Conservation (phyloP, 2,888 invertebrate genomes). For the Frankliniella fusca region DNA sequence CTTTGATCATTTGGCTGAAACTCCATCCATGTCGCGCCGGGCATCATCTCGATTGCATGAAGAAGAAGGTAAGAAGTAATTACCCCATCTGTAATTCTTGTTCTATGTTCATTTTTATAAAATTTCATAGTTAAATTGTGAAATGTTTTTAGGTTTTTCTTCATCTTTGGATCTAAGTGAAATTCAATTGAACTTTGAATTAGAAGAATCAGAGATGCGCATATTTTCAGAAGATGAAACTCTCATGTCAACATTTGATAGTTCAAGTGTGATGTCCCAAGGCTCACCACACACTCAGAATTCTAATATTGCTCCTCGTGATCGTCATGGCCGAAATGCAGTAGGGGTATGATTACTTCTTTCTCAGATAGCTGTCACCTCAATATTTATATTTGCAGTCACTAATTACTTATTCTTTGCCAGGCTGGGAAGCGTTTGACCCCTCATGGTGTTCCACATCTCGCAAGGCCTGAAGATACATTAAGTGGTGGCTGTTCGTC, state of each 20-base stretch:
- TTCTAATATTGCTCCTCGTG: background rate
- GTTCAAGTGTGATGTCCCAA: conserved; percentile 37
- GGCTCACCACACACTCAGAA: conserved; percentile 30
- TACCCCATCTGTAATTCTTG: background rate
- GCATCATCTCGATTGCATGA: conserved; percentile 27
- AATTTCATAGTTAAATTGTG: background rate
- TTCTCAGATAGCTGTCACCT: conserved; percentile 33
- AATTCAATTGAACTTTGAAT: conserved; percentile 74
- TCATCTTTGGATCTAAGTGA: conserved; percentile 70
- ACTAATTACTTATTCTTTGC: conserved; percentile 41
- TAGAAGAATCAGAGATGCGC: conserved; percentile 79
- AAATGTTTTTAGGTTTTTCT: conserved; percentile 46
- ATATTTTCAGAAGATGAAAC: conserved; percentile 87
- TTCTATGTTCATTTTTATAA: background rate
- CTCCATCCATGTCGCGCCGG: conserved; percentile 41
- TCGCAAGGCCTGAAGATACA: conserved; percentile 56
- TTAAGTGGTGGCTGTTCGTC: conserved; percentile 53
- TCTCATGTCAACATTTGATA: conserved; percentile 47
- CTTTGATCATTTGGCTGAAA: conserved; percentile 71
- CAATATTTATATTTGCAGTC: conserved; percentile 2
- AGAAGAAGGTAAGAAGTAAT: conserved; percentile 34
- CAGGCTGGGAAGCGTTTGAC: conserved; percentile 42
- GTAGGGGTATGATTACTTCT: conserved; percentile 30
- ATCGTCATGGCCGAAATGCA: background rate
- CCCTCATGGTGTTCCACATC: conserved; percentile 44